phyloP scores from a whole-genome alignment of 2,888 invertebrate genomes.

The Opisthograptis luteolata region DNA sequence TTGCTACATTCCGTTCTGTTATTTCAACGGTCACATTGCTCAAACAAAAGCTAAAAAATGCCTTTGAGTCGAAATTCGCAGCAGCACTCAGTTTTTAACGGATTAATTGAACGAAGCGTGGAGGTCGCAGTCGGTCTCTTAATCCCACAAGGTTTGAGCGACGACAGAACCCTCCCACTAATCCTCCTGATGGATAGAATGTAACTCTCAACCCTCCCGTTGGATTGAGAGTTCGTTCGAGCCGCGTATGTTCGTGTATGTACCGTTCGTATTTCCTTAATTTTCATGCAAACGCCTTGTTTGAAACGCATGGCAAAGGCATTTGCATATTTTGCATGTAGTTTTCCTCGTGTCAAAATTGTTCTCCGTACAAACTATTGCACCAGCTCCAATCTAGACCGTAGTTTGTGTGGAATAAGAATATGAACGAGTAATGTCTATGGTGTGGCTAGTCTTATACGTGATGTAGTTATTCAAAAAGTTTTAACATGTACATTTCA shows the following conservation, averaged over 20 bases:
- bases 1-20: neutral
- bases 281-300: constrained; percentile 25
- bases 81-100: constrained; percentile 42
- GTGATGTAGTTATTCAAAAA: too few species aligned
- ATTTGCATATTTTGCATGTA: too few species aligned
- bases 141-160: constrained; percentile 55
- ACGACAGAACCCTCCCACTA: constrained; percentile 49
- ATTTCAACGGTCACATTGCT: neutral
- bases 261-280: constrained; percentile 25
- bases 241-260: constrained; percentile 19
- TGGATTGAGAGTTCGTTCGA: constrained; percentile 37
- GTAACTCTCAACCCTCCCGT: constrained; percentile 39
- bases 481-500: too few species aligned
- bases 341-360: too few species aligned
- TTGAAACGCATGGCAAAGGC: constrained; percentile 16
- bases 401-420: too few species aligned
- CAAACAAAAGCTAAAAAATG: constrained; percentile 24
- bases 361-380: too few species aligned
- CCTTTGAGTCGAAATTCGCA: constrained; percentile 20
- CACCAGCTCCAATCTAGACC: too few species aligned
- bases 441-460: too few species aligned
- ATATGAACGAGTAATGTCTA: too few species aligned
- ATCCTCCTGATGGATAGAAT: constrained; percentile 58
- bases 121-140: constrained; percentile 44
- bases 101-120: constrained; percentile 51